Percentiles rank a stretch among this genome's conserved stretches.
Evolutionary conservation across 1,140 invertebrate genomes (phyloP).

Genomic region (Hirudo medicinalis): DNA sequence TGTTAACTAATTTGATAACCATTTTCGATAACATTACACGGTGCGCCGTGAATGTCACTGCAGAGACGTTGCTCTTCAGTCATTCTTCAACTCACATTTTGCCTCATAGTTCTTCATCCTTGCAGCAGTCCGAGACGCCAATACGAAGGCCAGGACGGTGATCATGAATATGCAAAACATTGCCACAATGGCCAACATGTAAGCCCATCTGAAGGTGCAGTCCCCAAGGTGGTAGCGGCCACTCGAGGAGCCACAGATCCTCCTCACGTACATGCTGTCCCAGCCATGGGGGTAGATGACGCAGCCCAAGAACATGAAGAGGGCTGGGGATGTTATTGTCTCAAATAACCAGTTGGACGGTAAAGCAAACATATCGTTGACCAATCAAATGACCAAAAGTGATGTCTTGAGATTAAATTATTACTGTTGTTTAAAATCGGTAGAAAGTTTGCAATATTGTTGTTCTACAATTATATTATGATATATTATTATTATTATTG

Average conservation of each 20-base stretch:
- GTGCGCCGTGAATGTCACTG: too few relatives aligned
- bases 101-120: constrained; percentile 11
- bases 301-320: constrained; percentile 48
- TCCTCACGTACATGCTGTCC: constrained; percentile 64
- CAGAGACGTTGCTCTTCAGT: too few relatives aligned
- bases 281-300: constrained; percentile 83
- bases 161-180: constrained; percentile 78
- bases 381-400: not conserved
- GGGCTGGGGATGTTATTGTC: constrained; percentile 29
- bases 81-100: not conserved
- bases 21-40: too few relatives aligned
- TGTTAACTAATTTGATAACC: too few relatives aligned
- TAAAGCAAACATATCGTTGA: too few relatives aligned
- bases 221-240: constrained; percentile 60
- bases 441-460: not conserved
- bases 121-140: constrained; percentile 53
- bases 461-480: too few relatives aligned
- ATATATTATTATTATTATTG: too few relatives aligned
- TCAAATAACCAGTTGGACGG: too few relatives aligned
- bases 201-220: constrained; percentile 80
- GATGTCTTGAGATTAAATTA: not conserved
- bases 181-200: constrained; percentile 77
- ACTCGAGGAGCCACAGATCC: constrained; percentile 69
- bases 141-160: constrained; percentile 76
- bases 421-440: not conserved